phyloP scores from a whole-genome alignment of 2,888 invertebrate genomes.

The Autographa gamma region DNA sequence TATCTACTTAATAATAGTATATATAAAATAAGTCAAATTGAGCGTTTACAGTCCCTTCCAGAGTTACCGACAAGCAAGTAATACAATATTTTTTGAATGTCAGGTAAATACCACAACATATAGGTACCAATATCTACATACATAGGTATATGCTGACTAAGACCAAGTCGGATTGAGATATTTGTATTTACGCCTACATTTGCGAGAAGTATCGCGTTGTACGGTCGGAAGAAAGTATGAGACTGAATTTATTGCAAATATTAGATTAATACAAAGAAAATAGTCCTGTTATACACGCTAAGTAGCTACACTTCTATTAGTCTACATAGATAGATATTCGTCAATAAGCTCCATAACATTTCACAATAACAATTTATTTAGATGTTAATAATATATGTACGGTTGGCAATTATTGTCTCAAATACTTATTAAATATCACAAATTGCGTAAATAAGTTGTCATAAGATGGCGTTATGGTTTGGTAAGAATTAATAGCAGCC shows the following conservation, averaged over 20 bases:
- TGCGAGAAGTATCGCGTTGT: conserved; percentile 63
- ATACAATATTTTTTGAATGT: conserved; percentile 6
- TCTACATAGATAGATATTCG: neutral
- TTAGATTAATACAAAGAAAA: neutral
- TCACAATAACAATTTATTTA: neutral
- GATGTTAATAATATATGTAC: neutral
- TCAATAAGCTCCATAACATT: neutral
- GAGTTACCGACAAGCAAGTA: conserved; percentile 12
- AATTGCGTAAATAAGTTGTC: conserved; percentile 21
- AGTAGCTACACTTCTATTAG: neutral
- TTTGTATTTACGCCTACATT: conserved; percentile 78
- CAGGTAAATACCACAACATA: conserved; percentile 10
- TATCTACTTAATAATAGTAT: no score
- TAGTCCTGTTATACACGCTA: neutral
- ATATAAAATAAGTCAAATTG: no score
- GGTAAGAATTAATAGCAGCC: conserved; percentile 15
- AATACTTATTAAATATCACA: neutral
- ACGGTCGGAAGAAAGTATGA: conserved; percentile 64
- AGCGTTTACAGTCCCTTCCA: conserved; percentile 10
- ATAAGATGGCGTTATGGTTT: conserved; percentile 6
- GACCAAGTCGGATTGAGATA: conserved; percentile 69
- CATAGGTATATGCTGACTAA: conserved; percentile 47
- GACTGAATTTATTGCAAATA: conserved; percentile 9
- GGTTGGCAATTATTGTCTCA: neutral
- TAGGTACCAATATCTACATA: conserved; percentile 10